Evolutionary conservation across 2,888 invertebrate species (phyloP).

Genomic region (Protonemura montana): DNA sequence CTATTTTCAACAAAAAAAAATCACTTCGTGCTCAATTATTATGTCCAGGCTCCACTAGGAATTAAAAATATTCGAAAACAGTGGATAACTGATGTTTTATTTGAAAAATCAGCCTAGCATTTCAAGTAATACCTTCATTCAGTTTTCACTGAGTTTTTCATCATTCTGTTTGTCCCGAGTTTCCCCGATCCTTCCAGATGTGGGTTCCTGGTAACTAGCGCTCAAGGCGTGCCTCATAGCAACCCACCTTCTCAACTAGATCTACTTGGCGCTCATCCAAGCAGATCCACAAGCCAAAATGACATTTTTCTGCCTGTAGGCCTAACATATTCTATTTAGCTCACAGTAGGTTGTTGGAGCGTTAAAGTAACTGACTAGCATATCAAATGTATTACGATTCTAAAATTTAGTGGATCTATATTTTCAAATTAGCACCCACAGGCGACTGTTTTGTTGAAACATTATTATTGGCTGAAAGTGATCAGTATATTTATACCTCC

Average conservation of each 20-base stretch:
- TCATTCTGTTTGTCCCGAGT: neutral
- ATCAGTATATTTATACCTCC: neutral
- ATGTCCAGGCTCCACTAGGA: too few relatives aligned
- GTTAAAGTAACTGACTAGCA: slow-evolving; percentile 12
- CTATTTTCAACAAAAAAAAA: too few relatives aligned
- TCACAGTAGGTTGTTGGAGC: slow-evolving; percentile 34
- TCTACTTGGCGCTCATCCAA: slow-evolving; percentile 24
- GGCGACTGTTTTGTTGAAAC: neutral
- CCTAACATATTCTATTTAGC: slow-evolving; percentile 37
- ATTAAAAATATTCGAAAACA: too few relatives aligned
- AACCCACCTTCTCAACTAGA: neutral
- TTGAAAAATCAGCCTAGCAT: too few relatives aligned
- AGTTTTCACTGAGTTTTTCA: too few relatives aligned
- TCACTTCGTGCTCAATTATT: too few relatives aligned
- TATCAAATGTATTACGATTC: neutral
- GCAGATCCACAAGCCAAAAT: slow-evolving; percentile 39
- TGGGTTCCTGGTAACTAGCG: neutral
- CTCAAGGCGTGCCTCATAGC: neutral
- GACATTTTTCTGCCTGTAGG: slow-evolving; percentile 38
- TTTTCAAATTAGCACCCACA: neutral
- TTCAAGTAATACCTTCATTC: too few relatives aligned
- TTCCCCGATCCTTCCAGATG: neutral
- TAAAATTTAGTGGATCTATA: neutral
- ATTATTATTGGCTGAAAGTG: neutral
- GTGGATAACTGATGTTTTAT: too few relatives aligned